Evolutionary conservation across 2,888 invertebrate genomes (phyloP), one percentile per base, ranked within the genome.

Genomic region (Hirtodrosophila histrioides): DNA sequence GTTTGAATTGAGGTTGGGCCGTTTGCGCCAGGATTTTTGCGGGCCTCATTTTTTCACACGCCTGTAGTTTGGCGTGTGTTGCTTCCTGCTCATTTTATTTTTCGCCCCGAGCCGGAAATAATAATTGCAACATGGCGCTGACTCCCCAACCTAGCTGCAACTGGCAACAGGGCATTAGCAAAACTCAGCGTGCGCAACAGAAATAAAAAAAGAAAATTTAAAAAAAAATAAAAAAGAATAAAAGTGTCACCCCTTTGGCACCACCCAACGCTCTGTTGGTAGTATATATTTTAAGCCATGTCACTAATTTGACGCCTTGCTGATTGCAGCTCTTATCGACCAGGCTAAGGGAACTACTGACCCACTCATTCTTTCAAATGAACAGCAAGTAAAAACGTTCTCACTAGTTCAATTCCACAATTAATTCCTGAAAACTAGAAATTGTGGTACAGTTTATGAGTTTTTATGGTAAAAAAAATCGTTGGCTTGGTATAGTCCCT

Each of bases 41-140:
- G 49, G 43, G 24, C 53, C 56, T 53, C 50, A 39, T 43, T 46
- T 56, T 44, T 56, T 75, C 60, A 70, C 77, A 70, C 73, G 70
- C 66, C 63, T 67, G 54, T 65, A 54, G 54, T 64, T 53, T 58
- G 63, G 73, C 62, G 68, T 78, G 69, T 58, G 43, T 69, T 48
- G 56, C 79, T 75, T 86, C 82, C 87, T 85, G 87, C 82, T 84
- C 85, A 86, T 86, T 84, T 86, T 78, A 78, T 72, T 73, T 85
- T 74, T 80, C 71, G 75, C 87, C 86, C 74, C 82, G 69, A 84
- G 75, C 63, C 78, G 83, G 85, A 86, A 75, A 86, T 86, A 84
- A 81, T 86, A 83, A 83, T 86, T 83, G 83, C 87, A 84, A 75
- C 82, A 83, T 83, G 83, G 81, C 84, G 70, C 74, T 69, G 60